Base-by-base conservation (phyloP, 2,888 invertebrate species). In the Aplocera efformata region DNA sequence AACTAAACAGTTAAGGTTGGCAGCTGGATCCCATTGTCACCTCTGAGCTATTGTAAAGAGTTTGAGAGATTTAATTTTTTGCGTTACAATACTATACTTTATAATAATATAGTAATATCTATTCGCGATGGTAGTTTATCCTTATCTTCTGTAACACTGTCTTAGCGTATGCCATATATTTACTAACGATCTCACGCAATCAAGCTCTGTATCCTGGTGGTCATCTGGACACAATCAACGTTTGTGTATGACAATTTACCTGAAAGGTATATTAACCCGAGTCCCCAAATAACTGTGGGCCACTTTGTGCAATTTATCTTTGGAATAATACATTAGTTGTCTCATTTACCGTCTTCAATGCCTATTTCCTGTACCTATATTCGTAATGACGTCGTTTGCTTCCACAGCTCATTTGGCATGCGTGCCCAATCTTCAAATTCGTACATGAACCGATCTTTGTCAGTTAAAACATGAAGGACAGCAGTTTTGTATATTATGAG, bases 391-490 rank as follows among this genome's bases (percentile, higher is more conserved):
- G 50, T 53, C 32, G 48, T 40, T 34, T 37, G 48, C 48, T 53
- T 43, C 48, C 41, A 50, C 45, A 50, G 39, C 50, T 48, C 53
- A 48, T 48, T 53, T 53, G 53, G 53, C 50, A 50, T 53, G 46
- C 48, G 50, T 44, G 42, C 46, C 39, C 53, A 42, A 48, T 53
- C 39, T 50, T 33, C 21, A 46, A 39, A 38, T 37, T 50, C 43
- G 48, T 48, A 44, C 42, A 43, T 42, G 45, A 48, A 50, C 53
- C 27, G 50, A 44, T 48, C 29, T 35, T 39, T 38, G 43, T 46
- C 46, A 48, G 46, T 46, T 51, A 47, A 50, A 48, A 47, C 36
- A 40, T 45, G 48, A 54, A 52, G 50, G 51, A 44, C 54, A 32
- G 36, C 35, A 10, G 26, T 47, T 32, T 50, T 37, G 21, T 47